Evolutionary conservation across 2,797 vertebrate species (phyloP).

Genomic region (Mus caroli): DNA sequence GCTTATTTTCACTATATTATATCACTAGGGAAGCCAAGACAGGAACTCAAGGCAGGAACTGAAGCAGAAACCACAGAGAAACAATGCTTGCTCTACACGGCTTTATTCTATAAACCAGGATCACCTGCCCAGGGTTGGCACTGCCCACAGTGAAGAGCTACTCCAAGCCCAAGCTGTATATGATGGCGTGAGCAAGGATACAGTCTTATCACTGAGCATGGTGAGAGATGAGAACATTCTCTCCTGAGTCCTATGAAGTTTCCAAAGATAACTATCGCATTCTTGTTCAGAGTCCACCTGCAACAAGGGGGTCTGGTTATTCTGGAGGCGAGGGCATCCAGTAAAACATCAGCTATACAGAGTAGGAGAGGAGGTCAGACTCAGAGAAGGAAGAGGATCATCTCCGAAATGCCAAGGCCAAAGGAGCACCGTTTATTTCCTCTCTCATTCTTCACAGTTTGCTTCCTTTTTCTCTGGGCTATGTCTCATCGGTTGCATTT

Average conservation of each 20-base stretch:
- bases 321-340: background rate
- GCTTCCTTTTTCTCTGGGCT: constrained; percentile 11
- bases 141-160: background rate
- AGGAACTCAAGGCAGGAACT: background rate
- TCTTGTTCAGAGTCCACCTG: background rate
- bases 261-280: background rate
- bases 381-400: background rate
- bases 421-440: background rate
- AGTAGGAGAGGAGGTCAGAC: background rate
- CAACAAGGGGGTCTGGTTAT: background rate
- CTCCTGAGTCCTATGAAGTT: background rate
- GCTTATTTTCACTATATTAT: background rate
- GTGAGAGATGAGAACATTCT: background rate
- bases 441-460: background rate
- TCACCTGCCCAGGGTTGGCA: background rate
- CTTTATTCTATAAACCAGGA: background rate
- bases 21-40: background rate
- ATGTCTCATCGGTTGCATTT: background rate
- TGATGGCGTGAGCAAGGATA: background rate
- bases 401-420: background rate
- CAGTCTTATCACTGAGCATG: background rate
- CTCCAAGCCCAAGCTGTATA: background rate
- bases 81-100: background rate
- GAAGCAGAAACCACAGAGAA: background rate
- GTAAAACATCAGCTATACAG: background rate